Base-by-base conservation (phyloP, 2,113 vertebrate species). In the Regulus satrapa region DNA sequence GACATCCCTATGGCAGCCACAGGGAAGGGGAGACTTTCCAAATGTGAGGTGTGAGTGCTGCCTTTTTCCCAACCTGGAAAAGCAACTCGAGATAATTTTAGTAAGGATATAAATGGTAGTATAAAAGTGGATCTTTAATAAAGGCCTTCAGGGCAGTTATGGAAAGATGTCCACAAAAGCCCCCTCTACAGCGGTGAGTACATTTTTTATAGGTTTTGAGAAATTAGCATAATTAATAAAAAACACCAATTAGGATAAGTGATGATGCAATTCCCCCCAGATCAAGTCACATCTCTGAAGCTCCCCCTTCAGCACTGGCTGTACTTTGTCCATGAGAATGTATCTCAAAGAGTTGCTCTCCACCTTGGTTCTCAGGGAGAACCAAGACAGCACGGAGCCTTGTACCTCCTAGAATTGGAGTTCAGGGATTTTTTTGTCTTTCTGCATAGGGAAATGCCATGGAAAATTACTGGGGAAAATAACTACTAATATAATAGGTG, bases 331-430 rank as follows among this genome's bases (percentile, higher is more conserved):
- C 19, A 14, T 18, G n/a, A 74, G 54, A 29, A 46, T 58, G 18
- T 2, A 8, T 34, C 32, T 13, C 14, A 2, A 17, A 12, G 24
- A 21, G 32, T 31, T 38, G 26, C 45, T 74, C 41, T 34, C 32
- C 16, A 25, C 25, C 32, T 74, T 74, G 41, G 15, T 4, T 38
- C 8, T 31, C 51, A n/a, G 51, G 28, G 20, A 43, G 17, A 55
- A 4, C 9, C 15, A 31, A 46, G 55, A 5, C 1, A 24, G 3
- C 1, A 8, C 7, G 3, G n/a, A 6, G 20, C 12, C n/a, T 31
- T 38, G 20, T 4, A 31, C n/a, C 9, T 43, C 6, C 54, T 1
- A n/a, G n/a, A n/a, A n/a, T 51, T 76, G 74, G 36, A 2, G 10
- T 36, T 51, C 45, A 62, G 46, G 23, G 51, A 25, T 62, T 61